Conservation (phyloP, 2,888 invertebrate genomes). For the Microctonus aethiopoides region DNA sequence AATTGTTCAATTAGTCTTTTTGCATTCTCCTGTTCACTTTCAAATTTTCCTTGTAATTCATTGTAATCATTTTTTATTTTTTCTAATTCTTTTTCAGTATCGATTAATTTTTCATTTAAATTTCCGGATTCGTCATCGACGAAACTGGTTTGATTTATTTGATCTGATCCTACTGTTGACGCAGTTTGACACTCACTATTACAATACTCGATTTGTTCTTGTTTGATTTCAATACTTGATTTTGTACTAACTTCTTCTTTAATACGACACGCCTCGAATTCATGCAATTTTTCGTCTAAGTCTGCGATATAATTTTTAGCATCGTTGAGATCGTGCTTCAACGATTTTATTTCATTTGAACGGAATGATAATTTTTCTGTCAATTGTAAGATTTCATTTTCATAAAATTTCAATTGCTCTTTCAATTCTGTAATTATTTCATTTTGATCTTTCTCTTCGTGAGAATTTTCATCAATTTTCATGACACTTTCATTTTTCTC, state of each 20-base stretch:
- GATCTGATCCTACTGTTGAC: neutral
- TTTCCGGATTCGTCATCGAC: constrained; percentile 21
- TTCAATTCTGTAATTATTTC: constrained; percentile 44
- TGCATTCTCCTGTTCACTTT: constrained; percentile 32
- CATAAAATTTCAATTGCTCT: constrained; percentile 46
- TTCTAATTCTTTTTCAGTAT: constrained; percentile 2
- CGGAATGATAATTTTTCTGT: neutral
- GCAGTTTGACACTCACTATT: neutral
- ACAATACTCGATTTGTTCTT: neutral
- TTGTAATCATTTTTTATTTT: constrained; percentile 34
- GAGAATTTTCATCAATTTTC: neutral
- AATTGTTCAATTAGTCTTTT: constrained; percentile 29
- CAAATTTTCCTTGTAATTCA: constrained; percentile 38
- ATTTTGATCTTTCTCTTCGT: constrained; percentile 11
- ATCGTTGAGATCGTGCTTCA: neutral
- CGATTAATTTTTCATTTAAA: constrained; percentile 6
- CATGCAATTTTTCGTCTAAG: neutral
- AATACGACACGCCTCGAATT: neutral
- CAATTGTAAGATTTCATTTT: neutral
- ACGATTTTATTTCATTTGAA: neutral
- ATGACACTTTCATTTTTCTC: neutral
- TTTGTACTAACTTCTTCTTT: neutral
- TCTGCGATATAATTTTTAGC: neutral
- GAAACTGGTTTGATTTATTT: neutral
- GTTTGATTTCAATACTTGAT: neutral